phyloP scores from a whole-genome alignment of 2,797 vertebrate genomes.

The Bradypus variegatus region DNA sequence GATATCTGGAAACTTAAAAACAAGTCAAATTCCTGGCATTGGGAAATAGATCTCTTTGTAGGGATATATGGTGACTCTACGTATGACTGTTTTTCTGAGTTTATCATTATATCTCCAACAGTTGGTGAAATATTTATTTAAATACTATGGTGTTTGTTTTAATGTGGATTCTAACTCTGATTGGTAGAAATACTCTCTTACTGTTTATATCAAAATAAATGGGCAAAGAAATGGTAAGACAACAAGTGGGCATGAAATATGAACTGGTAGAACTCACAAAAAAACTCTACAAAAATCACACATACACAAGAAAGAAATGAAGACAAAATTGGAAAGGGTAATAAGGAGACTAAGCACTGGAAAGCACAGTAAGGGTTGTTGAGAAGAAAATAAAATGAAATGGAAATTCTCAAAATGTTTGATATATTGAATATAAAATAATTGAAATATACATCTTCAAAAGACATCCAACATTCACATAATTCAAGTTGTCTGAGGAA shows the following conservation, averaged over 20 bases:
- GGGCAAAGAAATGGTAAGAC: background rate
- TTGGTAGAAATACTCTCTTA: background rate
- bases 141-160: background rate
- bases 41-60: background rate
- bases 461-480: background rate
- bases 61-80: background rate
- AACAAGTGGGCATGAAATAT: background rate
- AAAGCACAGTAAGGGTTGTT: background rate
- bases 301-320: too few relatives aligned
- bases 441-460: background rate
- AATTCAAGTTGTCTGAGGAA: background rate
- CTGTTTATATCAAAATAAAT: background rate
- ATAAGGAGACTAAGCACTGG: background rate
- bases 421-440: background rate
- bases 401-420: background rate
- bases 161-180: background rate
- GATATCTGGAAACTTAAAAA: conserved; percentile 2
- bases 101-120: background rate
- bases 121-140: background rate
- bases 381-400: background rate
- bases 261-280: background rate
- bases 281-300: background rate
- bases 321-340: background rate
- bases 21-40: background rate
- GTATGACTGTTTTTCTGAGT: background rate